phyloP scores from a whole-genome alignment of 2,888 invertebrate genomes.

The Mallateleia sp. region DNA sequence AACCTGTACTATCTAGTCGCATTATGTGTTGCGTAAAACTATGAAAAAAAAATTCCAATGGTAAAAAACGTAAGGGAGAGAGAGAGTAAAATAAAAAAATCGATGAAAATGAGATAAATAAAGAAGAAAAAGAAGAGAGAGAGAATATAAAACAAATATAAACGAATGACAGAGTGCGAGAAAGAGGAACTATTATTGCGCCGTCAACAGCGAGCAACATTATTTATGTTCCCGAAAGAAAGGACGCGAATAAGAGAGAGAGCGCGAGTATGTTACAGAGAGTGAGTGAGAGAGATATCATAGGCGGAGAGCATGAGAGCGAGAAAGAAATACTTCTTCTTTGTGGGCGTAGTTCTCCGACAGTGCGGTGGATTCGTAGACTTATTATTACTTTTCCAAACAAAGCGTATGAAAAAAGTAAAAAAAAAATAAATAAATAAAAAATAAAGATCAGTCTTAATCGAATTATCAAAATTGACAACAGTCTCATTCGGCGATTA shows the following conservation, averaged over 20 bases:
- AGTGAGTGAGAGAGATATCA: constrained; percentile 68
- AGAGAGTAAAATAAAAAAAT: constrained; percentile 77
- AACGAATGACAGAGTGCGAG: constrained; percentile 69
- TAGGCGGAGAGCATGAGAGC: constrained; percentile 73
- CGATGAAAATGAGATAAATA: constrained; percentile 73
- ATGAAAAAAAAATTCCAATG: constrained; percentile 84
- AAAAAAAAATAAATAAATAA: constrained; percentile 54
- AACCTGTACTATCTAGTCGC: constrained; percentile 90
- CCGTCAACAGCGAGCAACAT: constrained; percentile 60
- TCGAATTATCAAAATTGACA: constrained; percentile 66
- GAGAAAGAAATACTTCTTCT: constrained; percentile 82
- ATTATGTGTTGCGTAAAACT: constrained; percentile 89
- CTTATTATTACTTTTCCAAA: constrained; percentile 72
- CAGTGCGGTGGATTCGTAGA: constrained; percentile 79
- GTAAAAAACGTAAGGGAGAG: constrained; percentile 81
- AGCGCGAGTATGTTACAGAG: constrained; percentile 59
- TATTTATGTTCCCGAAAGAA: constrained; percentile 69
- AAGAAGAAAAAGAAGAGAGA: constrained; percentile 65
- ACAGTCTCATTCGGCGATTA: constrained; percentile 60
- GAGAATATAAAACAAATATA: constrained; percentile 49
- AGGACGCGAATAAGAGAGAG: constrained; percentile 60
- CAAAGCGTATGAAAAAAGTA: constrained; percentile 65
- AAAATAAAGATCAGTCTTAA: constrained; percentile 53
- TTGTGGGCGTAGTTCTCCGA: constrained; percentile 81
- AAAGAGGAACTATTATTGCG: constrained; percentile 67